These are phyloP conservation scores for Porites lobata DNA, from an alignment of 92 coral and sea anemone genomes.

Conservation along the genomic window DNA sequence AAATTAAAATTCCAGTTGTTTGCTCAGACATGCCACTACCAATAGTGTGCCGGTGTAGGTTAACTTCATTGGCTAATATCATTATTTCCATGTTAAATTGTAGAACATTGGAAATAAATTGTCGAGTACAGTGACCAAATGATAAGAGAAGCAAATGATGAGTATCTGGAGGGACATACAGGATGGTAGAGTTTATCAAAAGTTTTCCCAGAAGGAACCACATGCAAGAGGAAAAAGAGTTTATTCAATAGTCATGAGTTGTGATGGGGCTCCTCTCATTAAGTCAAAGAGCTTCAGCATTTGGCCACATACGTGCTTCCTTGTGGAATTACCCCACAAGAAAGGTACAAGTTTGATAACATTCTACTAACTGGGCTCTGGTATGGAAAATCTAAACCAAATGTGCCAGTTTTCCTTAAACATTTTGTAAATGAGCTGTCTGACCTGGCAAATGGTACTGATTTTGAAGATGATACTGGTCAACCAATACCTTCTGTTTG, in stretches of 20 bases:
- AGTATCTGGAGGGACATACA: conserved; percentile 33
- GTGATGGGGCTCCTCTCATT: conserved; percentile 49
- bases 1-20: too few relatives aligned
- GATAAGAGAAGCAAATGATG: background rate
- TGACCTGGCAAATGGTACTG: background rate
- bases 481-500: background rate
- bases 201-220: background rate
- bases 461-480: background rate
- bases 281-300: conserved; percentile 35
- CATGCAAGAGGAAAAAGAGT: background rate
- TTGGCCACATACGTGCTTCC: conserved; percentile 49
- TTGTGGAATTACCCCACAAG: conserved; percentile 35
- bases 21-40: too few relatives aligned
- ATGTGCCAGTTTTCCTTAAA: background rate
- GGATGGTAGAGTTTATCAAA: conserved; percentile 45
- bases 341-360: conserved; percentile 29
- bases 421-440: conserved; percentile 3
- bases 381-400: background rate
- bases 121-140: too few relatives aligned
- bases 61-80: too few relatives aligned
- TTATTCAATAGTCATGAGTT: conserved; percentile 24
- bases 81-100: too few relatives aligned
- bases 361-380: conserved; percentile 28
- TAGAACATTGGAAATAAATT: too few relatives aligned
- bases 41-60: too few relatives aligned